Evolutionary conservation across 2,113 vertebrate species (phyloP), one percentile per base, ranked within the genome.

Genomic region (Fregetta grallaria): DNA sequence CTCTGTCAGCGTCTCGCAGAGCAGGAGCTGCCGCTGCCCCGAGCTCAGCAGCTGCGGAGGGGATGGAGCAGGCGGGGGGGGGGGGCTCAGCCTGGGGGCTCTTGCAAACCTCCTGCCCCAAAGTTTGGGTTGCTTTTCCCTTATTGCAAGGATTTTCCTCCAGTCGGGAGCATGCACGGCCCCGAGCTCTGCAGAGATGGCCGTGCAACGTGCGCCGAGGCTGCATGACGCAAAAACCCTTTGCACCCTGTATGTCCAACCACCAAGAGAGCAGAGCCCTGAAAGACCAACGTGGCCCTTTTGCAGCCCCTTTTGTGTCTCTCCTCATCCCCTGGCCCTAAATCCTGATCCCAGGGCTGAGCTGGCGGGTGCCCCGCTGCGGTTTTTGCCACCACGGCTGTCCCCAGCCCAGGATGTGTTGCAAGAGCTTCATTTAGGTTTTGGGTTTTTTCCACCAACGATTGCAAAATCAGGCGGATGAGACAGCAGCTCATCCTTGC

Each of bases 1-100:
- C 97, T 99, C 99, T 0, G 98, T 99, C 90, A 99, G 97, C 1
- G 99, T 99, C 97, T 99, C 99, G 2, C 98, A 99, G 34, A 99
- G 98, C 55, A 99, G 98, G 67, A 99, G 97, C 96, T 99, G 99
- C 81, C 98, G 98, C 98, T 99, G 99, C 88, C 99, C 99, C 0
- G 98, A 98, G 93, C 97, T 99, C 98, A 99, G 95, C 86, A 98
- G 96, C 99, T 99, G 96, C 10, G 18, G n/a, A 86, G 71, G 65
- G 75, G 63, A 50, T 61, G 50, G 19, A 61, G 32, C 10, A 32
- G 21, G 62, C 0, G 1, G 32, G 2, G 6, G 8, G 6, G 8
- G 21, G 34, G 58, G 12, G 34, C 3, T 96, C 56, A 87, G 47
- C 34, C 6, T 9, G 1, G 11, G 40, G n/a, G 26, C 30, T 82